A percentile compares a stretch with the other conserved stretches of the same genome.
Evolutionary conservation across 2,113 vertebrate genomes (phyloP).

Genomic region (Syrrhaptes paradoxus): DNA sequence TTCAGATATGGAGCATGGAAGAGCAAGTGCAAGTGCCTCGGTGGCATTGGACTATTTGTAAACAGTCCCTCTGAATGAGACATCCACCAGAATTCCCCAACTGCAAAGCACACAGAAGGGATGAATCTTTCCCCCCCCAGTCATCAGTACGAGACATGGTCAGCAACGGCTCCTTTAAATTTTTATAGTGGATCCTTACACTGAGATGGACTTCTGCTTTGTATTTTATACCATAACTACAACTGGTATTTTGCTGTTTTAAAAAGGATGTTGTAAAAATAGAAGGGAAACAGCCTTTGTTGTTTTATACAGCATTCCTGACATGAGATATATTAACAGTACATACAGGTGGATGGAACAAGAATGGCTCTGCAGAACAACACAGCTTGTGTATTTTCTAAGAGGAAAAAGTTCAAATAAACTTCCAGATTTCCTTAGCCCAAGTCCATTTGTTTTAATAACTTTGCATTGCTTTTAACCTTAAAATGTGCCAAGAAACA

Average conservation of each 20-base stretch:
- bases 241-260: too few species aligned
- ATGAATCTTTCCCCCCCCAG: not conserved
- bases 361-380: not conserved
- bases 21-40: not conserved
- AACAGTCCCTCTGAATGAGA: not conserved
- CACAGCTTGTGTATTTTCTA: not conserved
- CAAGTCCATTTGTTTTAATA: not conserved
- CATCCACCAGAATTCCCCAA: not conserved
- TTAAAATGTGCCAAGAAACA: not conserved
- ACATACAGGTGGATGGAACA: not conserved
- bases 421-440: not conserved
- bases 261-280: not conserved
- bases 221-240: too few species aligned
- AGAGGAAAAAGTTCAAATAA: not conserved
- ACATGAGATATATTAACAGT: not conserved
- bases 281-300: not conserved
- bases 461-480: not conserved
- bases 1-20: not conserved
- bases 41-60: not conserved
- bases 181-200: not conserved
- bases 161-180: not conserved
- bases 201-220: too few species aligned
- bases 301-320: not conserved
- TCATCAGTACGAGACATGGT: not conserved
- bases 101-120: not conserved